A percentile compares a stretch with the other conserved stretches of the same genome.
Conservation (phyloP, 2,113 vertebrate genomes). For the Trochalopteron elliotii region DNA sequence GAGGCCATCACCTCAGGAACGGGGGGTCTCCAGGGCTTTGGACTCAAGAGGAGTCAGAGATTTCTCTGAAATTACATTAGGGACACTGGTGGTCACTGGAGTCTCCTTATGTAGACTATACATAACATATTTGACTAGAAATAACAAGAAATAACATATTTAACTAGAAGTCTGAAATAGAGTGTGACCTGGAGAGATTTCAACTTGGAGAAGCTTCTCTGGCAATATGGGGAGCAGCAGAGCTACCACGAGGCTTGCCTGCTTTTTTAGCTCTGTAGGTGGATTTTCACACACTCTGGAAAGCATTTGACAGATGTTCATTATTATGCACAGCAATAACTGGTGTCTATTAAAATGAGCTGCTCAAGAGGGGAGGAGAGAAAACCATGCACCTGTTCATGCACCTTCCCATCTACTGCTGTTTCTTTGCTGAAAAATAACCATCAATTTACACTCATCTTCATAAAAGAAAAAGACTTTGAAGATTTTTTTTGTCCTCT, state of each 20-base stretch:
- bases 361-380: constrained; percentile 44
- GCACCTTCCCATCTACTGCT: neutral
- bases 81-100: neutral
- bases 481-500: neutral
- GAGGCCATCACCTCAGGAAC: neutral
- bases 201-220: neutral
- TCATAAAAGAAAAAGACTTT: neutral
- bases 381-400: constrained; percentile 34
- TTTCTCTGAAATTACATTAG: neutral
- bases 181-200: neutral
- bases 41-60: neutral
- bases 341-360: constrained; percentile 26
- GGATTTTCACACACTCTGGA: neutral
- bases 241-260: neutral
- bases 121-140: neutral
- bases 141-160: neutral
- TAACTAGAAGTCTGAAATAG: neutral
- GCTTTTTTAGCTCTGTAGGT: constrained; percentile 41
- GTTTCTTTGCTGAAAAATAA: neutral
- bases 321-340: constrained; percentile 65
- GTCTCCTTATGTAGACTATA: neutral
- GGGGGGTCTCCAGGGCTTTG: neutral
- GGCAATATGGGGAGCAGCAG: constrained; percentile 6
- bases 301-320: constrained; percentile 69
- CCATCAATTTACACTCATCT: constrained; percentile 2